A percentile compares a stretch with the other conserved stretches of the same genome.
phyloP scores from a whole-genome alignment of 1,140 invertebrate species.

The Varroa destructor region DNA sequence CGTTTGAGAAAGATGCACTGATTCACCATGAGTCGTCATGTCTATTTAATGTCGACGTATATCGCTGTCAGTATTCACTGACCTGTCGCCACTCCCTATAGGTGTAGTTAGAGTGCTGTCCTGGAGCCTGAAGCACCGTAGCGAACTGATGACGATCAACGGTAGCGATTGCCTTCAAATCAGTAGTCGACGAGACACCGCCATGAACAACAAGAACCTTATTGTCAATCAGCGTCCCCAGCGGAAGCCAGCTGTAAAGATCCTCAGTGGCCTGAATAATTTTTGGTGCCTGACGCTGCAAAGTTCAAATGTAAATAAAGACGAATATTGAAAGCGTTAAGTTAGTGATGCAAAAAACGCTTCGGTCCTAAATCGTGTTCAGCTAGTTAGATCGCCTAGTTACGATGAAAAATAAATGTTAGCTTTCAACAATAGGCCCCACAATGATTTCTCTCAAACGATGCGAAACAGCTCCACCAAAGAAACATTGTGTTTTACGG shows the following conservation, averaged over 20 bases:
- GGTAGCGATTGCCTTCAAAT: constrained; percentile 57
- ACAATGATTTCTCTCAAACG: no score
- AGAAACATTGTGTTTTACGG: no score
- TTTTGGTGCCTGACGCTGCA: constrained; percentile 57
- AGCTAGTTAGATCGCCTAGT: neutral
- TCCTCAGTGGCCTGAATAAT: constrained; percentile 65
- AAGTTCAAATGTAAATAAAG: constrained; percentile 28
- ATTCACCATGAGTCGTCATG: no score
- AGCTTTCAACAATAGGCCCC: no score
- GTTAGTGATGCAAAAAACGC: neutral
- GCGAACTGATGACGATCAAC: constrained; percentile 68
- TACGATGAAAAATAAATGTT: no score
- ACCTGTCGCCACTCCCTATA: constrained; percentile 62
- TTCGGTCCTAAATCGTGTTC: constrained; percentile 29
- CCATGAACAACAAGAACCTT: constrained; percentile 75
- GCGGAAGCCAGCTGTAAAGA: constrained; percentile 72
- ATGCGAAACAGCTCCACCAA: no score
- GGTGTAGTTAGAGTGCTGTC: constrained; percentile 45
- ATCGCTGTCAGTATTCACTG: constrained; percentile 34
- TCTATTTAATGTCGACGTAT: no score
- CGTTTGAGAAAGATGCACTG: no score
- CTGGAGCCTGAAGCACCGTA: constrained; percentile 61
- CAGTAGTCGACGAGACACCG: constrained; percentile 66
- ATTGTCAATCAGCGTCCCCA: constrained; percentile 72
- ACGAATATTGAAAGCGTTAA: constrained; percentile 3